Base-by-base conservation (phyloP, 2,888 invertebrate genomes). In the Diachrysia chrysitis region DNA sequence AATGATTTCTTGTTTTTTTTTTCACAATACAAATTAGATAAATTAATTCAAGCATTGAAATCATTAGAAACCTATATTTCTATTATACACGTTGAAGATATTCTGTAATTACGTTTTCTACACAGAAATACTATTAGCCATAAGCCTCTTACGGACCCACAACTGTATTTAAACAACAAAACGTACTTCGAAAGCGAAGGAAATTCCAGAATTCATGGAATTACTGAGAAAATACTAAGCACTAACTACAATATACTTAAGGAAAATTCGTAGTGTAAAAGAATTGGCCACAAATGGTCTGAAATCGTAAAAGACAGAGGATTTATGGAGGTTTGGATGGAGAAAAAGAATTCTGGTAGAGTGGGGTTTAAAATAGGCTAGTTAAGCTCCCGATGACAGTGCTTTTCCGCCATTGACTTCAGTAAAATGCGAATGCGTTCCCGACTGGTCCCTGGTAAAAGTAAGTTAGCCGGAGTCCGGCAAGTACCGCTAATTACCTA, bases 111-210 rank as follows among this genome's bases (percentile, higher is more conserved):
- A 42, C 42, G 16, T n/a, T n/a, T 2, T 10, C 42, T 42, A 42
- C 42, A 42, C n/a, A 42, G 42, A 42, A 42, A 42, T 7, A 42
- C 42, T 42, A 42, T 42, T 42, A 42, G 42, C 42, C n/a, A 42
- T 42, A 42, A 42, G 42, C 42, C 42, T 42, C 48, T 48, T 51
- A 51, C 7, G 17, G 12, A 17, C 19, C 19, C 19, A 21, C 19
- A 19, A 21, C 12, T 51, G 48, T 51, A 51, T 51, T 51, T 51
- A 51, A 12, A 51, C 12, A 12, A 51, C 12, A 21, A 48, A 51
- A 21, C 17, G 3, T 19, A 21, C 21, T 19, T 51, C 10, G 17
- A 42, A 37, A 0, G 37, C 37, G 37, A 32, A 16, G 42, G n/a
- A 14, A 42, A 42, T 14, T 42, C n/a, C n/a, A 42, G 42, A n/a